Conservation (phyloP, 2,113 vertebrate genomes). For the Gymnobelideus leadbeateri region DNA sequence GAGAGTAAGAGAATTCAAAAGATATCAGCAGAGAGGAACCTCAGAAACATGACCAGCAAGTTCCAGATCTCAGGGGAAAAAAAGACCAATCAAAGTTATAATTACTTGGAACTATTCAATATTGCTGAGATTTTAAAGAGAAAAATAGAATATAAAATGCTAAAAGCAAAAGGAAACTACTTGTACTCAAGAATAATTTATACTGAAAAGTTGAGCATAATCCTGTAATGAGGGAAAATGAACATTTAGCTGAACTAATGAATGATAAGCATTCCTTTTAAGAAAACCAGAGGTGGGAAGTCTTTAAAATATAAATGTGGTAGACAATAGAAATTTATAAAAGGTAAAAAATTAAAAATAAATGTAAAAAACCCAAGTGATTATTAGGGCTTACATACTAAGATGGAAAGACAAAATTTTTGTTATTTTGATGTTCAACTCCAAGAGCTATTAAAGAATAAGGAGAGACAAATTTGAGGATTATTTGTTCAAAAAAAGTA, state of each 20-base stretch:
- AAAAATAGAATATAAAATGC: background rate
- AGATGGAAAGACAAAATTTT: background rate
- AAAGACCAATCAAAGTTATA: background rate
- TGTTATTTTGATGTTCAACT: background rate
- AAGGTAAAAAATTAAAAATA: background rate
- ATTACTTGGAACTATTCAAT: background rate
- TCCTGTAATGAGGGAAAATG: background rate
- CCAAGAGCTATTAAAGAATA: background rate
- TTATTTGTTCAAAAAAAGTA: background rate
- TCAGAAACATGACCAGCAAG: background rate
- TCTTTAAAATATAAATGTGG: background rate
- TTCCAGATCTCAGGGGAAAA: background rate
- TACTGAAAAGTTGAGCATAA: background rate
- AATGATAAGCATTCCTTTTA: background rate
- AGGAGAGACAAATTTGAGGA: background rate
- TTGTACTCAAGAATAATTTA: background rate
- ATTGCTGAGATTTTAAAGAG: background rate
- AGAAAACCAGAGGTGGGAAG: background rate
- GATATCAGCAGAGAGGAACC: background rate
- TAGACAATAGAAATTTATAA: background rate
- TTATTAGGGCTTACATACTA: background rate
- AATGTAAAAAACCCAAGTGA: background rate
- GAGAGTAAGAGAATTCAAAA: background rate
- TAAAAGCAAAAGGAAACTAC: background rate
- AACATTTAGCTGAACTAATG: background rate